Evolutionary conservation across 2,888 invertebrate genomes (phyloP), one percentile per base, ranked within the genome.

Genomic region (Spilosoma lubricipeda): DNA sequence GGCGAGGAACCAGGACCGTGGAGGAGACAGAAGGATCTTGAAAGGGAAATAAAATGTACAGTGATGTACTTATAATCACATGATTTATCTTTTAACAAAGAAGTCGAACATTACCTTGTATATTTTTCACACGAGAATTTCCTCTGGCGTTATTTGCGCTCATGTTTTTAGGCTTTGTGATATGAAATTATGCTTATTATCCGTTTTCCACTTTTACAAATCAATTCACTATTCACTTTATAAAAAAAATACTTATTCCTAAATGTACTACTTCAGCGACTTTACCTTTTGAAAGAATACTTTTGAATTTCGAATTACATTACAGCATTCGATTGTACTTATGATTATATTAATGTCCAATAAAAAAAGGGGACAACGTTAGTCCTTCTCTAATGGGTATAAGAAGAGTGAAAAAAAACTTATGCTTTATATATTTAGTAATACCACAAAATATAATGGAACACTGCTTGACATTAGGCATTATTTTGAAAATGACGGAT

Each of bases 21-120:
- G 95, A 94, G 79, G 95, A 92, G 83, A 95, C 89, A 83, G 89
- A 88, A 76, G 93, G 91, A 85, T 93, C 95, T 93, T 95, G 94
- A 73, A 76, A 76, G 64, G 39, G 33, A 76, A 76, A 73, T 72
- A 65, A 66, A 48, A 71, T 67, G n/a, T 39, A 66, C 15, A 71
- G 39, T 63, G 27, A n/a, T 67, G 30, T 45, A 36, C 13, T 67
- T 27, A 56, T 39, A 69, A n/a, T 27, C n/a, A 18, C 36, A 56
- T 56, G 36, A 52, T 48, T 33, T 36, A 23, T 67, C 18, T 67
- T 69, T 39, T 23, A 33, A 23, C 11, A 23, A 45, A 3, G 23
- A 48, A 20, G 20, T 18, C 2, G 11, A 85, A 95, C 87, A 85
- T 92, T 92, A 94, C 93, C 93, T 94, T 90, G 88, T 85, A 84